Percentiles rank a stretch among this genome's conserved stretches.
phyloP scores from a whole-genome alignment of 2,113 vertebrate genomes.

The Eublepharis macularius region DNA sequence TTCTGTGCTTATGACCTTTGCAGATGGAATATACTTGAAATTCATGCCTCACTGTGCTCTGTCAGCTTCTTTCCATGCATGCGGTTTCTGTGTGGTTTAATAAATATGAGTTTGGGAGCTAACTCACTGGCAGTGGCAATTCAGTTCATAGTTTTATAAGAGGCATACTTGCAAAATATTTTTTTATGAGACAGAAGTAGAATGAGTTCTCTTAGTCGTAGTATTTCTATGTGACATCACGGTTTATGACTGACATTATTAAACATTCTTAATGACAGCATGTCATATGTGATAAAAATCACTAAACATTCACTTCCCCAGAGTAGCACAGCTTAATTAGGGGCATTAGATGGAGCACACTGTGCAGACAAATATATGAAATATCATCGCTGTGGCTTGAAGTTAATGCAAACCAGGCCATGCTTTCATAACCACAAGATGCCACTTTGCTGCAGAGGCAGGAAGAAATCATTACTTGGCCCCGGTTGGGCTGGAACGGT shows the following conservation, averaged over 20 bases:
- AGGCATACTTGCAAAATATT: conserved; percentile 22
- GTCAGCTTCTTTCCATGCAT: conserved; percentile 56
- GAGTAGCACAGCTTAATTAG: conserved; percentile 36
- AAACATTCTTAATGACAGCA: conserved; percentile 32
- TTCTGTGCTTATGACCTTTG: conserved; percentile 59
- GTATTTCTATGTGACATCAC: conserved; percentile 23
- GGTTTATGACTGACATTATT: conserved; percentile 23
- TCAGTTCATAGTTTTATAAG: conserved; percentile 28
- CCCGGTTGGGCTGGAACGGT: not conserved
- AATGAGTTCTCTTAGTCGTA: conserved; percentile 30
- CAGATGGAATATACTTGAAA: conserved; percentile 56
- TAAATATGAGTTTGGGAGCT: conserved; percentile 47
- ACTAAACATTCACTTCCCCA: conserved; percentile 2
- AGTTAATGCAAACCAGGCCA: conserved; percentile 7
- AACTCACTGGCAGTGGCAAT: conserved; percentile 43
- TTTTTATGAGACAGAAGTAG: conserved; percentile 15
- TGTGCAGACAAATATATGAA: conserved; percentile 21
- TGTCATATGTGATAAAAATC: not conserved
- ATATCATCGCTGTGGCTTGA: not conserved
- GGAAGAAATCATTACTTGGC: conserved; percentile 2
- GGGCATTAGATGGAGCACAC: not conserved
- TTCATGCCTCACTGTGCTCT: conserved; percentile 54
- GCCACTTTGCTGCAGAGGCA: not conserved
- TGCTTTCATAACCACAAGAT: not conserved
- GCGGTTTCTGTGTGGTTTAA: conserved; percentile 43